Evolutionary conservation across 2,113 vertebrate genomes (phyloP).

Genomic region (Sciurus niger): DNA sequence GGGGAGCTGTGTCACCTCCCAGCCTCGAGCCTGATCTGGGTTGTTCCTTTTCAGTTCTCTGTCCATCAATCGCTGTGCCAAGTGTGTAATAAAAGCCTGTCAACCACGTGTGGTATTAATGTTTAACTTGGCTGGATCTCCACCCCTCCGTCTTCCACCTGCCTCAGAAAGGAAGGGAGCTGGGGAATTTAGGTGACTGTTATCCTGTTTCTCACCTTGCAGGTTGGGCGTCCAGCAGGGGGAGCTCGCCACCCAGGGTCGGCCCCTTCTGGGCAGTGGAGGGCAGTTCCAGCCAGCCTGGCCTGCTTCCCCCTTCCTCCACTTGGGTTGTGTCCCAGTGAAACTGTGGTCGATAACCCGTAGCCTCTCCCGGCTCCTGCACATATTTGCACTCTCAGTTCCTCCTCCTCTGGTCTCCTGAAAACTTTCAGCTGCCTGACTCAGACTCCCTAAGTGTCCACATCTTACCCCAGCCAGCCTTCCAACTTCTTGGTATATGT

Average conservation of each 20-base stretch:
- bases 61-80: slow-evolving; percentile 15
- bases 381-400: slow-evolving; percentile 24
- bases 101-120: not conserved
- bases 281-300: not conserved
- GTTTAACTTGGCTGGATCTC: not conserved
- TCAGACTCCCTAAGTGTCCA: not conserved
- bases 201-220: not conserved
- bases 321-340: slow-evolving; percentile 80
- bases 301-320: not conserved
- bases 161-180: not conserved
- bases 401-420: not conserved
- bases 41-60: not conserved
- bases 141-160: too few relatives aligned
- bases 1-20: not conserved
- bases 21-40: not conserved
- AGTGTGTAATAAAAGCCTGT: slow-evolving; percentile 59
- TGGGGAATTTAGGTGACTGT: not conserved
- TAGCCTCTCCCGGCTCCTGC: slow-evolving; percentile 66
- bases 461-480: too few relatives aligned
- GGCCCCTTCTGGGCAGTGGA: not conserved
- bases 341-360: slow-evolving; percentile 75
- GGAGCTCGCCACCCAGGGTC: slow-evolving; percentile 27
- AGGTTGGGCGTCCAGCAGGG: slow-evolving; percentile 48
- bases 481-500: not conserved
- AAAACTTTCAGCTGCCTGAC: not conserved